Conservation (phyloP, 1,140 invertebrate species). For the Capitella teleta region DNA sequence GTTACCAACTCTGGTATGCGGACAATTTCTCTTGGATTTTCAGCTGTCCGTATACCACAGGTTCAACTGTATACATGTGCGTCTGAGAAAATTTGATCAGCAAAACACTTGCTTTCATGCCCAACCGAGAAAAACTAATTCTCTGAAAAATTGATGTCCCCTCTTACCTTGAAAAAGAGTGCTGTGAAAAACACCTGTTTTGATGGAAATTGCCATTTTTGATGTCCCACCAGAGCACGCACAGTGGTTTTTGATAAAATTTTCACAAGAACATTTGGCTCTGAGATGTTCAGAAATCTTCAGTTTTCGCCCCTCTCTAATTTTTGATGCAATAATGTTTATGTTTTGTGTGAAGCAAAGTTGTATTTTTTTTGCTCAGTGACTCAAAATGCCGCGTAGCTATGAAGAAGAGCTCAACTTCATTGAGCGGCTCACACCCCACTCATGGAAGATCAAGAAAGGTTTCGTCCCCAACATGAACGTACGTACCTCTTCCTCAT, state of each 20-base stretch:
- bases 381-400: slow-evolving; percentile 44
- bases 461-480: slow-evolving; percentile 99
- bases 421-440: slow-evolving; percentile 73
- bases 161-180: no score
- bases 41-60: no score
- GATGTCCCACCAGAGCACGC: neutral
- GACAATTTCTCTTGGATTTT: no score
- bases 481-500: slow-evolving; percentile 47
- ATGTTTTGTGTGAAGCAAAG: no score
- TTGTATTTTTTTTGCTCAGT: neutral
- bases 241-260: neutral
- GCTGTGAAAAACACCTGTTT: no score
- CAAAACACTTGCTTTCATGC: no score
- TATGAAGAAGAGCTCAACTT: slow-evolving; percentile 91
- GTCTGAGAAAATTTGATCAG: no score
- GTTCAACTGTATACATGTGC: no score
- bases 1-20: no score
- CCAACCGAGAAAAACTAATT: no score
- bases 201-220: neutral
- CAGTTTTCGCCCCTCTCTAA: neutral
- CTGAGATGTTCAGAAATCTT: neutral
- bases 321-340: neutral
- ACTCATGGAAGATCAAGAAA: slow-evolving; percentile 92
- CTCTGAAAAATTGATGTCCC: no score
- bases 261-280: neutral